Percentiles rank a stretch among this genome's conserved stretches.
Evolutionary conservation across 2,888 invertebrate genomes (phyloP).

Genomic region (Xylophagus ater): DNA sequence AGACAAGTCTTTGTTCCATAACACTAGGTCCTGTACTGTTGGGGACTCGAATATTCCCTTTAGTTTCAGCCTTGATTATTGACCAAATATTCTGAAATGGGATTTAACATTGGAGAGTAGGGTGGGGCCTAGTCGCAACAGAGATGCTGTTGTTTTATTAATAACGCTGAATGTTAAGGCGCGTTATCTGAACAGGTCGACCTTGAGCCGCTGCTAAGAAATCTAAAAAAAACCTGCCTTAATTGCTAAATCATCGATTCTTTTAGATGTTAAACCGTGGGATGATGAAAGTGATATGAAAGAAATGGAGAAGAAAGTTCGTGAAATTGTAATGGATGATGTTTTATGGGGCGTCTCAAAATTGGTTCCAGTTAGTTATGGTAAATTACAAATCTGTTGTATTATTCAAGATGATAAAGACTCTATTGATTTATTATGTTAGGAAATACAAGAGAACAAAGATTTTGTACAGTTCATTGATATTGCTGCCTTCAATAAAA

Average conservation of each 20-base stretch:
- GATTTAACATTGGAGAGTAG: too few species aligned
- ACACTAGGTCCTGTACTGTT: too few species aligned
- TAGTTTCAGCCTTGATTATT: too few species aligned
- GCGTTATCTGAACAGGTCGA: too few species aligned
- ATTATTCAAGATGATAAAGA: slow-evolving; percentile 97
- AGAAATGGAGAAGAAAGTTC: slow-evolving; percentile 71
- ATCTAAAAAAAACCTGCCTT: slow-evolving; percentile 83
- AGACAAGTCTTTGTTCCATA: too few species aligned
- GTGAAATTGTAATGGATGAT: slow-evolving; percentile 80
- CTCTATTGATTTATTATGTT: slow-evolving; percentile 75
- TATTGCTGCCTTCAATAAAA: slow-evolving; percentile 95
- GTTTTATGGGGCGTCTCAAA: slow-evolving; percentile 94
- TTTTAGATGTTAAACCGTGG: slow-evolving; percentile 96
- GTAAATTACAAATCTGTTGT: slow-evolving; percentile 89
- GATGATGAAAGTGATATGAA: slow-evolving; percentile 81
- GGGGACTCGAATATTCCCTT: too few species aligned
- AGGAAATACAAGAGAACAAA: slow-evolving; percentile 82
- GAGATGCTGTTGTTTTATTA: too few species aligned
- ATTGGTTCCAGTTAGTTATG: slow-evolving; percentile 88
- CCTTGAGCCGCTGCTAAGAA: slow-evolving; percentile 93
- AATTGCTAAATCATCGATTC: slow-evolving; percentile 90
- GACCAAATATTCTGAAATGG: too few species aligned
- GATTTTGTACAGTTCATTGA: slow-evolving; percentile 93
- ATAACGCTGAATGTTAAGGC: too few species aligned
- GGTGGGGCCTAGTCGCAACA: too few species aligned